Base-by-base conservation (phyloP, 2,888 invertebrate genomes). In the Chrysolina americana region DNA sequence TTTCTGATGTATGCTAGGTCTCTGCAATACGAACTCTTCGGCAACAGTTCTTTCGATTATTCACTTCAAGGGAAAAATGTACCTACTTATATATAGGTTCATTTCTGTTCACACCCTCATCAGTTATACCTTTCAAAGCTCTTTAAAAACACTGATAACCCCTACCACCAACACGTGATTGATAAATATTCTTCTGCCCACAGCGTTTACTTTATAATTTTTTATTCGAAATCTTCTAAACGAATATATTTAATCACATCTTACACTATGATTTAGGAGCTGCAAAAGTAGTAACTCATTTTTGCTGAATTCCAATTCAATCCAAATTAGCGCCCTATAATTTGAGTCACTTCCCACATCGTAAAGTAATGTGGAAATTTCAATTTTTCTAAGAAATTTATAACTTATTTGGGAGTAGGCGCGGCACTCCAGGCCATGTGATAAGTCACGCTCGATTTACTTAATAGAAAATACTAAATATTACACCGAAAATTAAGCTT, bases 351-450 rank as follows among this genome's bases (percentile, higher is more conserved):
- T 87, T 86, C 83, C 85, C 87, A 87, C 87, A 81, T 87, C 87
- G 85, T 87, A 87, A 87, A 87, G 84, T 87, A 87, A 86, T 83
- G 85, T 82, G 83, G 85, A 85, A 86, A 86, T 87, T 86, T 87
- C 59, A 59, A 59, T 59, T 59, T 59, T 59, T 15, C 59, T n/a
- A 59, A 59, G 59, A 59, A 85, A 87, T 87, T 87, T 87, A 87
- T 87, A 87, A 87, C 87, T 87, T 87, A 87, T 86, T 87, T 84
- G 83, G 83, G 78, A 81, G 84, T 81, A 83, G 84, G 84, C 85
- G 80, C 79, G 84, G 84, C 83, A 81, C 85, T 82, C 77, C 76
- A 75, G 83, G 83, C 82, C 28, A 50, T 79, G 78, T 74, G 65
- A 76, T 76, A 73, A 80, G 82, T 82, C 82, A 83, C 81, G 82